Evolutionary conservation across 1,140 invertebrate species (phyloP).

Genomic region (Proales similis): DNA sequence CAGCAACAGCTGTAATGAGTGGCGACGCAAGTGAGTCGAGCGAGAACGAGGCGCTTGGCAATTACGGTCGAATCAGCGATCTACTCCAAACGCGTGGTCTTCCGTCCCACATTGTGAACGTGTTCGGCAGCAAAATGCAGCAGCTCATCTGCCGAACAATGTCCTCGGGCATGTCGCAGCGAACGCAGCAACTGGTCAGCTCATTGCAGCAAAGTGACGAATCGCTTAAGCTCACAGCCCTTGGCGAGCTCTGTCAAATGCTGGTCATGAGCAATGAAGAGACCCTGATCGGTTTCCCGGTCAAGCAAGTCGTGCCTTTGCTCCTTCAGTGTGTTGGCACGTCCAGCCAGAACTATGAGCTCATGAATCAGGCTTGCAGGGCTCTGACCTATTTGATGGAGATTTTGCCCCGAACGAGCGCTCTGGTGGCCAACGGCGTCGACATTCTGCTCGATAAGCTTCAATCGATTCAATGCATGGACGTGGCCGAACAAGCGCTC

Average conservation of each 20-base stretch:
- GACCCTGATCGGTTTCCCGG: slow-evolving; percentile 90
- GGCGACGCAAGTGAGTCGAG: too few relatives aligned
- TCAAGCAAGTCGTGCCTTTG: slow-evolving; percentile 85
- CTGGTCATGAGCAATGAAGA: slow-evolving; percentile 99
- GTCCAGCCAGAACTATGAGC: slow-evolving; percentile 80
- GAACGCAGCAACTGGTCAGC: slow-evolving; percentile 10
- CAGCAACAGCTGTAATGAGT: too few relatives aligned
- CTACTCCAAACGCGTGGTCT: slow-evolving; percentile 83
- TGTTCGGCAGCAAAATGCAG: slow-evolving; percentile 87
- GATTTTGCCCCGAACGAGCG: slow-evolving; percentile 85
- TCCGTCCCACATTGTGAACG: slow-evolving; percentile 84
- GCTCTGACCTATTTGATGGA: slow-evolving; percentile 99
- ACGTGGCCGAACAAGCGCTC: slow-evolving; percentile 91
- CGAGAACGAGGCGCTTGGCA: slow-evolving; percentile 10
- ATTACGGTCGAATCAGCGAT: slow-evolving; percentile 58
- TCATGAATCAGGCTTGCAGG: slow-evolving; percentile 98
- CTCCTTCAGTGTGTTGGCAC: slow-evolving; percentile 59
- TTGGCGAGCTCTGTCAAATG: slow-evolving; percentile 93
- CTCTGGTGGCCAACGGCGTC: slow-evolving; percentile 89
- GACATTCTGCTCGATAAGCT: slow-evolving; percentile 67
- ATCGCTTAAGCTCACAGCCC: slow-evolving; percentile 83
- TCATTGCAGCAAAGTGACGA: slow-evolving; percentile 72
- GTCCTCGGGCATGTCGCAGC: slow-evolving; percentile 40
- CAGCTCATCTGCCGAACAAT: slow-evolving; percentile 88
- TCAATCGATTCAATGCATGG: slow-evolving; percentile 96